Conservation (phyloP, 2,888 invertebrate genomes). For the Drosophila barbarae region DNA sequence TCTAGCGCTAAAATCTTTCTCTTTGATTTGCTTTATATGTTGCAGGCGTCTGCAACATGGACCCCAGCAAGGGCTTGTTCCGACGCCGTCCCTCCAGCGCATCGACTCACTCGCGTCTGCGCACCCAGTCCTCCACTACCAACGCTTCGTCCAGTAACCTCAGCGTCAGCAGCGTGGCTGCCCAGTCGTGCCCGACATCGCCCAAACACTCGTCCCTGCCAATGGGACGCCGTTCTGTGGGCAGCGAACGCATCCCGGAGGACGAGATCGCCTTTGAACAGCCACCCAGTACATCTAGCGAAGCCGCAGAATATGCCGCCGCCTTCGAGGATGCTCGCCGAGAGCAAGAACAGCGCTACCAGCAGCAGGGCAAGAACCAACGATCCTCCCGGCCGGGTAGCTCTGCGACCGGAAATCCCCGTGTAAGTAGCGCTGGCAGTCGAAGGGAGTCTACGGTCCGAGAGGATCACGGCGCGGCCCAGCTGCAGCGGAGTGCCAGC, state of each 20-base stretch:
- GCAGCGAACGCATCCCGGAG: conserved; percentile 77
- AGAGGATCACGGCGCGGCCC: conserved; percentile 38
- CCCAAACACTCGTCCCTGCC: conserved; percentile 78
- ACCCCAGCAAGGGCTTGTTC: conserved; percentile 78
- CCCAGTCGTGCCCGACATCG: conserved; percentile 79
- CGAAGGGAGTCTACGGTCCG: conserved; percentile 42
- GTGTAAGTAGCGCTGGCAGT: conserved; percentile 65
- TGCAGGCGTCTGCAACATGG: conserved; percentile 79
- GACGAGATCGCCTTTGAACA: conserved; percentile 72
- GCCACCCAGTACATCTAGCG: conserved; percentile 63
- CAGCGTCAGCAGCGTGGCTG: conserved; percentile 47
- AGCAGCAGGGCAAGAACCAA: conserved; percentile 39
- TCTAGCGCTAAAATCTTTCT: neutral
- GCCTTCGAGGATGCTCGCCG: conserved; percentile 69
- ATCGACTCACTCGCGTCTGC: conserved; percentile 77
- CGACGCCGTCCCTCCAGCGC: conserved; percentile 78
- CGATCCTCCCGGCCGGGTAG: conserved; percentile 54
- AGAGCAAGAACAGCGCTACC: conserved; percentile 54
- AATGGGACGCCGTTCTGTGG: conserved; percentile 77
- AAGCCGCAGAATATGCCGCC: conserved; percentile 76
- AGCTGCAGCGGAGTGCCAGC: conserved; percentile 78
- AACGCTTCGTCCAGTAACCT: conserved; percentile 54
- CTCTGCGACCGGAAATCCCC: conserved; percentile 44
- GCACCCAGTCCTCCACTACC: conserved; percentile 68
- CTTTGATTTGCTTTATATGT: conserved; percentile 7